phyloP scores from a whole-genome alignment of 2,797 vertebrate species.

The Myotis planiceps region DNA sequence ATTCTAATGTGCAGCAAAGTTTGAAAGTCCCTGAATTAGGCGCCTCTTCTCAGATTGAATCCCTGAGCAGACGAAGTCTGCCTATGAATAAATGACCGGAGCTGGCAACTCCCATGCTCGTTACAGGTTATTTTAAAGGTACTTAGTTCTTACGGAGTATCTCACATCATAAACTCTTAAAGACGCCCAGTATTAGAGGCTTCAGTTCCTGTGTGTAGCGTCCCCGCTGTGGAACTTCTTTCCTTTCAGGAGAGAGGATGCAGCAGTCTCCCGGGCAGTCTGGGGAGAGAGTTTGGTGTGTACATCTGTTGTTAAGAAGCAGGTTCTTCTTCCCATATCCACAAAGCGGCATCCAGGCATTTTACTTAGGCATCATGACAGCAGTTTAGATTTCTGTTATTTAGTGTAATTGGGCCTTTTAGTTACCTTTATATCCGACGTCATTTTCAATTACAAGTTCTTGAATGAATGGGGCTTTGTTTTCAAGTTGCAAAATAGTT shows the following conservation, averaged over 20 bases:
- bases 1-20: background rate
- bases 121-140: background rate
- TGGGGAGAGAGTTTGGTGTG: background rate
- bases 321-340: background rate
- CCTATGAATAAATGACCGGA: background rate
- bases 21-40: background rate
- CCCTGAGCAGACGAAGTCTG: background rate
- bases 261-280: background rate
- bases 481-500: background rate
- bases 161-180: background rate
- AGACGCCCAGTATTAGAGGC: background rate
- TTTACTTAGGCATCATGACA: background rate
- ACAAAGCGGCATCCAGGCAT: background rate
- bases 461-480: background rate
- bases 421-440: background rate
- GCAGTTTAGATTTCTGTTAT: background rate
- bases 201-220: background rate
- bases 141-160: background rate
- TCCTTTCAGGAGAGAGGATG: background rate
- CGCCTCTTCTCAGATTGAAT: background rate
- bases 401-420: background rate
- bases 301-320: background rate
- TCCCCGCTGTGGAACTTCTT: background rate
- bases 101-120: too few species aligned
- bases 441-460: background rate